Evolutionary conservation across 2,888 invertebrate genomes (phyloP), one percentile per base, ranked within the genome.

Genomic region (Elegia similella): DNA sequence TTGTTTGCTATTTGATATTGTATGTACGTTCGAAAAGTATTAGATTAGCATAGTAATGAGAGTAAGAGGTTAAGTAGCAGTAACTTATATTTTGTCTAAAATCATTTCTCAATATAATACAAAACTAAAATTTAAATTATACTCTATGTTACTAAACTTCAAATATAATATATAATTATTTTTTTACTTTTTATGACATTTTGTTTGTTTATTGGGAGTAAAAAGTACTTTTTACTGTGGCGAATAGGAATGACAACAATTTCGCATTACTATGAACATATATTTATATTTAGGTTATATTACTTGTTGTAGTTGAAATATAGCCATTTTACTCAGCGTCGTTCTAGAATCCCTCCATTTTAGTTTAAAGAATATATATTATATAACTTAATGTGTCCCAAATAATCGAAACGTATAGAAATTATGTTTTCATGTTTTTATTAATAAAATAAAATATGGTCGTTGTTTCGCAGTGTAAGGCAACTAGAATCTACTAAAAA

Each of bases 381-480:
- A n/a, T n/a, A n/a, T n/a, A n/a, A n/a, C n/a, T n/a, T n/a, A n/a
- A n/a, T 38, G 38, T 23, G 5, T 23, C 23, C 23, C 7, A 10
- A 38, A 2, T 38, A 12, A 46, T 46, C 23, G 46, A 23, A 46
- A 46, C n/a, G 46, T 46, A 23, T 10, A 17, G 12, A n/a, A 46
- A n/a, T 6, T n/a, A 10, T 44, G 1, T 38, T 23, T 23, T 34
- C 5, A 38, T 38, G 6, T 2, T 38, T 38, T 38, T 12, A 12
- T 1, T 38, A 12, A 10, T 8, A 10, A 12, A 10, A 17, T 2
- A 17, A 46, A 23, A 52, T n/a, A 42, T 54, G 53, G 43, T 29
- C 43, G 43, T 43, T 54, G 7, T 30, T 54, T 54, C 53, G 53
- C 53, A 43, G 12, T 43, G 30, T 44, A 43, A 54, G 53, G 53